Percentiles rank a stretch among this genome's conserved stretches.
Evolutionary conservation across 2,888 invertebrate genomes (phyloP).

Genomic region (Herminia tarsipennalis): DNA sequence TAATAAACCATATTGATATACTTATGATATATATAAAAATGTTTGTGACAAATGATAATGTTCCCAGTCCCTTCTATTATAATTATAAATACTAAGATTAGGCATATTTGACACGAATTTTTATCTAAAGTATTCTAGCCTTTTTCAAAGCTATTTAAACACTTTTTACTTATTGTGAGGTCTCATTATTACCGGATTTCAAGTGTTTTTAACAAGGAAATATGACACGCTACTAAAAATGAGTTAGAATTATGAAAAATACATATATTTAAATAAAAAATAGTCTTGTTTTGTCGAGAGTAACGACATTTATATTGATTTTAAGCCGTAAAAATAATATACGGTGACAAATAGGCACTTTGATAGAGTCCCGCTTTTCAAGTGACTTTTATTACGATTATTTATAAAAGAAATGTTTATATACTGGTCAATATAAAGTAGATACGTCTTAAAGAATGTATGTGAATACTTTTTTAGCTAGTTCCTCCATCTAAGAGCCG

Average conservation of each 20-base stretch:
- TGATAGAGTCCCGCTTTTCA: constrained; percentile 22
- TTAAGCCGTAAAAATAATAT: constrained; percentile 9
- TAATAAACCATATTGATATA: too few species aligned
- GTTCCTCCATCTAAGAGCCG: neutral
- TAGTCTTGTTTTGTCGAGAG: constrained; percentile 17
- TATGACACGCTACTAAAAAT: neutral
- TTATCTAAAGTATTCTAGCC: too few species aligned
- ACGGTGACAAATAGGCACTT: constrained; percentile 5
- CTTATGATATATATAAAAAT: too few species aligned
- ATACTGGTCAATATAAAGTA: neutral
- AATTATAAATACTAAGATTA: too few species aligned
- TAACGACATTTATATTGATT: constrained; percentile 1
- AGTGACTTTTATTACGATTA: neutral
- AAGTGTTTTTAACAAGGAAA: too few species aligned
- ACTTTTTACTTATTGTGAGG: too few species aligned
- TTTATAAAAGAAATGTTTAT: constrained; percentile 5
- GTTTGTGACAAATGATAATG: too few species aligned
- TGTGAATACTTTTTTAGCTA: neutral
- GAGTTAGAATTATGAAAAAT: neutral
- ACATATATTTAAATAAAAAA: neutral
- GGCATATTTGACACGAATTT: too few species aligned
- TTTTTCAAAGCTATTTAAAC: too few species aligned
- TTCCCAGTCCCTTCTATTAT: too few species aligned
- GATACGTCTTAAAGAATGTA: neutral
- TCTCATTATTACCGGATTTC: too few species aligned